Evolutionary conservation across 2,888 invertebrate genomes (phyloP).

Genomic region (Liodrosophila aerea): DNA sequence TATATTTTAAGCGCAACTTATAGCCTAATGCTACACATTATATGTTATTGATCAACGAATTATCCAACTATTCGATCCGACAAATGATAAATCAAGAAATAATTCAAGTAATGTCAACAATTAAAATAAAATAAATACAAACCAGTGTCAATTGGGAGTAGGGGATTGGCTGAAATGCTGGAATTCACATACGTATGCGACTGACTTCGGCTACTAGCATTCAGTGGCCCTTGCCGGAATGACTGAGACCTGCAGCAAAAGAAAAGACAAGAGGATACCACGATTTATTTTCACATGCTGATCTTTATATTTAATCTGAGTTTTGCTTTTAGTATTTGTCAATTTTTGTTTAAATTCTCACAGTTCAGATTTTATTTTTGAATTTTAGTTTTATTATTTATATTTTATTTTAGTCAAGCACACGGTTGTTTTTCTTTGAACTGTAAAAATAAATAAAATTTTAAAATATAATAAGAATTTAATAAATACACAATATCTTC

Average conservation of each 20-base stretch:
- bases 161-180: constrained; percentile 96
- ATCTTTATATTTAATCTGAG: no score
- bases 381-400: constrained; percentile 14
- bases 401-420: constrained; percentile 44
- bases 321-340: constrained; percentile 47
- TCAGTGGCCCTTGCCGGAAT: constrained; percentile 89
- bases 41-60: no score
- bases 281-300: constrained; percentile 80
- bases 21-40: no score
- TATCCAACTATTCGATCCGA: constrained; percentile 32
- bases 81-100: constrained; percentile 58
- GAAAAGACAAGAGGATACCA: constrained; percentile 83
- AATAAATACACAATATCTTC: not conserved
- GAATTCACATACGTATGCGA: constrained; percentile 89
- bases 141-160: constrained; percentile 93
- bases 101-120: constrained; percentile 65
- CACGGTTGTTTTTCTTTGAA: constrained; percentile 39
- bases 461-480: constrained; percentile 5
- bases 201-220: constrained; percentile 83
- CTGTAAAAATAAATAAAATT: constrained; percentile 13
- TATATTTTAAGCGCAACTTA: no score
- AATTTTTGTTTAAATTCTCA: constrained; percentile 2
- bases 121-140: constrained; percentile 82
- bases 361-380: constrained; percentile 8
- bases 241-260: constrained; percentile 93